Evolutionary conservation across 1,140 invertebrate genomes (phyloP), one percentile per base, ranked within the genome.

Genomic region (Heliconius eleuchia): DNA sequence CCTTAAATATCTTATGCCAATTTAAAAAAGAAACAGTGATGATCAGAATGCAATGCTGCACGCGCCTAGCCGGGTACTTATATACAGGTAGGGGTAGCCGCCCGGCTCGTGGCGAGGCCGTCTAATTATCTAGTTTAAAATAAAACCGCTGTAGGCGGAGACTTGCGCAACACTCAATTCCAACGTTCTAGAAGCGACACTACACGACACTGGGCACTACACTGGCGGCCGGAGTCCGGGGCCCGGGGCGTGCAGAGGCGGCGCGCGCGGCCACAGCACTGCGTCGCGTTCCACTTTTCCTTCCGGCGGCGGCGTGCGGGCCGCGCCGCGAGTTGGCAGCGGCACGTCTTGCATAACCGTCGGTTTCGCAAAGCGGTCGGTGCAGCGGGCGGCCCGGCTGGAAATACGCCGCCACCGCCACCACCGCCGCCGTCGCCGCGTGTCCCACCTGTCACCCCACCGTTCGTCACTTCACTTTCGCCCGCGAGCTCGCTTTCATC

Each of bases 261-360:
- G 85, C 90, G 92, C 92, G 91, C 87, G 91, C 91, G 91, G 89
- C 87, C 86, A 84, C 82, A 88, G 87, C 91, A 93, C 92, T 94
- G 92, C 91, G 91, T 79, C 90, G 87, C 91, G 92, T 93, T 94
- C 92, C 91, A 94, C 92, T 94, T 94, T 94, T 94, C 92, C 92
- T 93, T 94, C 92, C 92, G 92, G 91, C 89, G 89, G 88, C 87
- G 89, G 87, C 82, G 89, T 86, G 85, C 89, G 88, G 88, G 85
- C 87, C 84, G 83, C 83, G 83, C 83, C 86, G 91, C 91, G 90
- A 92, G 90, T 94, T 94, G 92, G 92, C 92, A 94, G 88, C 88
- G 91, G 88, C 87, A 84, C 87, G 90, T 87, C 91, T 93, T 93
- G 92, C 92, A 92, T 93, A 92, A 93, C 90, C 87, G 87, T 82